phyloP scores from a whole-genome alignment of 2,888 invertebrate species.

The Parnassius apollo region DNA sequence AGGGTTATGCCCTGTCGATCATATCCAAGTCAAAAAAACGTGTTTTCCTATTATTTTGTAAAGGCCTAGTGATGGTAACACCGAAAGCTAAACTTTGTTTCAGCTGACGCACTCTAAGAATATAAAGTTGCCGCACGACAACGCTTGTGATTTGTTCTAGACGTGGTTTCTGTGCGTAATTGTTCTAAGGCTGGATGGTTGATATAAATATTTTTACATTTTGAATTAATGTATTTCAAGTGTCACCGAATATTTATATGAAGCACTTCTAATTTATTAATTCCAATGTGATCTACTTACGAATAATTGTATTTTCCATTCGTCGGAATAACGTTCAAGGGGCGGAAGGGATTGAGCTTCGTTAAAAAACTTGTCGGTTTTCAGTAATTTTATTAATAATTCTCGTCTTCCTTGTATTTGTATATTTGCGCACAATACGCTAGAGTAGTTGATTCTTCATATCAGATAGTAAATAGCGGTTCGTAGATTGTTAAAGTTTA shows the following conservation, averaged over 20 bases:
- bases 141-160: too few species aligned
- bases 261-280: conserved; percentile 64
- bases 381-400: conserved; percentile 48
- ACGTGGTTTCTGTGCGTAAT: too few species aligned
- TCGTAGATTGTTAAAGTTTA: conserved; percentile 46
- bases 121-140: too few species aligned
- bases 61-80: too few species aligned
- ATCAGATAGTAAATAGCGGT: conserved; percentile 65
- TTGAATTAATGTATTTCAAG: conserved; percentile 64
- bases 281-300: conserved; percentile 62
- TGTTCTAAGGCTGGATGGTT: conserved; percentile 29
- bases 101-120: too few species aligned
- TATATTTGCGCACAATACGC: conserved; percentile 73
- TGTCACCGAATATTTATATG: conserved; percentile 64
- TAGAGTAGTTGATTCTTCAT: conserved; percentile 69
- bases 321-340: conserved; percentile 6
- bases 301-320: conserved; percentile 50
- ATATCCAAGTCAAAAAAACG: too few species aligned
- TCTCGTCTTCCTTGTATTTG: conserved; percentile 72
- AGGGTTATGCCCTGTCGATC: too few species aligned
- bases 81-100: too few species aligned
- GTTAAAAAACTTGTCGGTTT: conserved; percentile 65
- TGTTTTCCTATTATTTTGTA: too few species aligned
- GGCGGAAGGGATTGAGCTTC: conserved; percentile 42
- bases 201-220: conserved; percentile 75